Conservation (phyloP, 2,888 invertebrate species). For the Hypselothyrea guttata region DNA sequence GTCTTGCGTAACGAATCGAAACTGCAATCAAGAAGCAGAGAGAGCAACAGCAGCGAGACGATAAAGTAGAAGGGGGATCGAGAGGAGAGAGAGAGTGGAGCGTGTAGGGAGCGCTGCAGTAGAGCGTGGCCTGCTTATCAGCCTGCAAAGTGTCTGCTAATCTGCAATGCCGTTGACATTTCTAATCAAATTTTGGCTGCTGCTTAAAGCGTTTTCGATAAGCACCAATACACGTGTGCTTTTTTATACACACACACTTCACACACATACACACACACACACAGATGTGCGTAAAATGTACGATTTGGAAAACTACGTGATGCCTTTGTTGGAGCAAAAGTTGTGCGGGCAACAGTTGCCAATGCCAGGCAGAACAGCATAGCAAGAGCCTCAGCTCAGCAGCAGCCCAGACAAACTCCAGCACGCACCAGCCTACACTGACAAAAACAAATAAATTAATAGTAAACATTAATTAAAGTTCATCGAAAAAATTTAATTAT, state of each 20-base stretch:
- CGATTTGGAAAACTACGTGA: slow-evolving; percentile 74
- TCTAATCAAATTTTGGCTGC: slow-evolving; percentile 55
- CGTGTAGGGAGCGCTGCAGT: not conserved
- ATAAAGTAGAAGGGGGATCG: too few relatives aligned
- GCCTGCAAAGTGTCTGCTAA: slow-evolving; percentile 32
- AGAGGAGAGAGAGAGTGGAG: not conserved
- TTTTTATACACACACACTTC: slow-evolving; percentile 26
- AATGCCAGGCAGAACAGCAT: slow-evolving; percentile 44
- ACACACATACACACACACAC: slow-evolving; percentile 16
- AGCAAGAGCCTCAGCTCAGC: slow-evolving; percentile 31
- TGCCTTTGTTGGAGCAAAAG: slow-evolving; percentile 65
- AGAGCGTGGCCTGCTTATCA: slow-evolving; percentile 4
- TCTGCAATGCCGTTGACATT: slow-evolving; percentile 61
- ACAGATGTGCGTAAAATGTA: slow-evolving; percentile 58
- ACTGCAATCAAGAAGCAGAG: slow-evolving; percentile 51
- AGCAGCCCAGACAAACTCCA: slow-evolving; percentile 27
- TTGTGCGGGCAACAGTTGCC: slow-evolving; percentile 69
- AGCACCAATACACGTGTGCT: slow-evolving; percentile 19
- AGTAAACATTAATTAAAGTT: too few relatives aligned
- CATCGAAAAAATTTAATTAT: too few relatives aligned
- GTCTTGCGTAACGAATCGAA: slow-evolving; percentile 75
- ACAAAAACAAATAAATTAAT: too few relatives aligned
- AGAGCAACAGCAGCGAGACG: slow-evolving; percentile 8
- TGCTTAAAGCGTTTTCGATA: slow-evolving; percentile 38
- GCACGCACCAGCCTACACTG: too few relatives aligned